These are phyloP conservation scores for Grallaria varia DNA, from an alignment of 2,113 vertebrate genomes.

Conservation along the genomic window DNA sequence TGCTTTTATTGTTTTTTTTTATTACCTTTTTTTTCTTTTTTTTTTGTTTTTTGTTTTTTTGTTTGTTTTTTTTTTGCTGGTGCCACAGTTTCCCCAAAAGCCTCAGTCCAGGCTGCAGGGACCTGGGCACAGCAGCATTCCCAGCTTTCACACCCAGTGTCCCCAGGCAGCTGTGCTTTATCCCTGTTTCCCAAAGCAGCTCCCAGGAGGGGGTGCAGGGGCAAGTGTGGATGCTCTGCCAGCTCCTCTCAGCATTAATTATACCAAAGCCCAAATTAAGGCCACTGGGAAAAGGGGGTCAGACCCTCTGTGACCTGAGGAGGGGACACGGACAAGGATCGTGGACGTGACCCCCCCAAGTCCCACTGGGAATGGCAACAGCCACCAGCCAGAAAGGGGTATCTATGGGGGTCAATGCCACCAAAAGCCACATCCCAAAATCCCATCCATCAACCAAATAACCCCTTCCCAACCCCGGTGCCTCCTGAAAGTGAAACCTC, in stretches of 20 bases:
- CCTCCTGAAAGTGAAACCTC: not conserved
- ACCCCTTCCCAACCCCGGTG: not conserved
- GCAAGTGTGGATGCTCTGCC: not conserved
- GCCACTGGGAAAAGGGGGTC: not conserved
- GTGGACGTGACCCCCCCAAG: accelerated
- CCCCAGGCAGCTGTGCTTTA: not conserved
- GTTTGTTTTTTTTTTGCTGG: not conserved
- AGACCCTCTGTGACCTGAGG: accelerated
- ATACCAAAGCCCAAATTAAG: not conserved
- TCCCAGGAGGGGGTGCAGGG: not conserved
- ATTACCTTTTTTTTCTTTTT: too few species aligned
- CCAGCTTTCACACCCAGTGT: accelerated
- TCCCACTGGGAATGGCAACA: not conserved
- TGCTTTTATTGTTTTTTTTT: not conserved
- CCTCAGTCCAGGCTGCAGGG: accelerated
- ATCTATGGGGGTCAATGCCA: not conserved
- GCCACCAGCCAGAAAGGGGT: too few species aligned
- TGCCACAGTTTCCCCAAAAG: not conserved
- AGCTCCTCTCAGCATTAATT: not conserved
- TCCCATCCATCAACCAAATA: not conserved
- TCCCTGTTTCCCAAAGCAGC: not conserved
- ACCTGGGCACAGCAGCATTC: accelerated
- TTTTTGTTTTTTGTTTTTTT: too few species aligned
- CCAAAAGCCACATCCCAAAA: not conserved
- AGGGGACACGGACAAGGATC: not conserved